Percentiles rank a stretch among this genome's conserved stretches.
These are phyloP conservation scores for Poecilia picta DNA, from an alignment of 2,797 vertebrate genomes.

Conservation along the genomic window DNA sequence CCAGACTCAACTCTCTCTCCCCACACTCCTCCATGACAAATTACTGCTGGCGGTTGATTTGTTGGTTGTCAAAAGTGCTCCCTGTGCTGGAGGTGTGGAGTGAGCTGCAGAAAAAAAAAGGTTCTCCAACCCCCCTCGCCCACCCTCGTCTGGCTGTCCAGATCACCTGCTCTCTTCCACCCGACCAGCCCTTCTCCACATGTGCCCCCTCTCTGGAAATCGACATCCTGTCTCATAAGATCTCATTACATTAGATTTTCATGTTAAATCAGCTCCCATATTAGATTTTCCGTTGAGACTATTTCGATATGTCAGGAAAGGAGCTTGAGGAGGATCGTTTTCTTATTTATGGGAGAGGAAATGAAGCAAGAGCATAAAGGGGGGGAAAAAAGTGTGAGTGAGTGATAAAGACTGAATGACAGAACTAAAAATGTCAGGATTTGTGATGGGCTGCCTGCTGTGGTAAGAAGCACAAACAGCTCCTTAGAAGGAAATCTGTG, in stretches of 20 bases:
- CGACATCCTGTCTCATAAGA: constrained; percentile 71
- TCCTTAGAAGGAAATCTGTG: constrained; percentile 35
- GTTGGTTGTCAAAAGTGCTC: constrained; percentile 81
- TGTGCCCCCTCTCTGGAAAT: constrained; percentile 57
- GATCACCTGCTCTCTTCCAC: constrained; percentile 35
- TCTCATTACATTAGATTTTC: constrained; percentile 71
- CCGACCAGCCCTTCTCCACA: constrained; percentile 9
- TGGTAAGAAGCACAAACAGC: constrained; percentile 21
- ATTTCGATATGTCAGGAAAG: constrained; percentile 39
- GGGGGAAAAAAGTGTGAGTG: constrained; percentile 17
- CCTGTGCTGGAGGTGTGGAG: constrained; percentile 65
- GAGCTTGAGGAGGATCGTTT: constrained; percentile 35
- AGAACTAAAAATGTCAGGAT: constrained; percentile 52
- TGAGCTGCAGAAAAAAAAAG: constrained; percentile 38
- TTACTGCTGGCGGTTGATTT: constrained; percentile 83
- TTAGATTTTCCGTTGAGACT: constrained; percentile 46
- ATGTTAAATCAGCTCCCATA: constrained; percentile 64
- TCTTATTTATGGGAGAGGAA: constrained; percentile 49
- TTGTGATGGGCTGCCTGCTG: constrained; percentile 29
- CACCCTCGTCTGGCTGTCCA: constrained; percentile 36
- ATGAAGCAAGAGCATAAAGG: constrained; percentile 38
- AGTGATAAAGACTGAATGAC: constrained; percentile 47
- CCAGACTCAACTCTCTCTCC: constrained; percentile 61
- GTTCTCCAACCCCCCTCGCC: constrained; percentile 24
- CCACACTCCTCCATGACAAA: constrained; percentile 74